These are phyloP conservation scores for Paracanthobrama guichenoti DNA, from an alignment of 2,113 vertebrate genomes.

Conservation along the genomic window DNA sequence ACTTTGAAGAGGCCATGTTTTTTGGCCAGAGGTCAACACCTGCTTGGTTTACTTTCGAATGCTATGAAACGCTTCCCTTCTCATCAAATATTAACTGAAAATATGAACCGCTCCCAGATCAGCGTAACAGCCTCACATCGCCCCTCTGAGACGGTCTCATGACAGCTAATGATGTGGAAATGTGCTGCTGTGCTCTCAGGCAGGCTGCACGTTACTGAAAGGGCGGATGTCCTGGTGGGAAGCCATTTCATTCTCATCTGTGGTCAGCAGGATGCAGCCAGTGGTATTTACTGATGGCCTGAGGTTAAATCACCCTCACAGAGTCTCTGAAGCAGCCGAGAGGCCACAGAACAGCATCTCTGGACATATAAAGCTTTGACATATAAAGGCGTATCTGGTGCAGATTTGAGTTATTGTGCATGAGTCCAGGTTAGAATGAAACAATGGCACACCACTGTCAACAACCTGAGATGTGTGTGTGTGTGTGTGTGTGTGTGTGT, in stretches of 20 bases:
- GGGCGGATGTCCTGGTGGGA: slow-evolving; percentile 58
- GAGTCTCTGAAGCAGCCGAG: slow-evolving; percentile 17
- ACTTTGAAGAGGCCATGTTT: too few species aligned
- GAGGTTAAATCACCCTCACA: slow-evolving; percentile 49
- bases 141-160: background rate
- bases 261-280: slow-evolving; percentile 48
- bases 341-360: background rate
- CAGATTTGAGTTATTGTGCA: slow-evolving; percentile 16
- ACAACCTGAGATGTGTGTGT: background rate
- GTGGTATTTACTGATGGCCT: slow-evolving; percentile 69
- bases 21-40: background rate
- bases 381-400: background rate
- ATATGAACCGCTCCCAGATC: slow-evolving; percentile 5
- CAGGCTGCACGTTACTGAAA: slow-evolving; percentile 64
- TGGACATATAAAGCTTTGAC: background rate
- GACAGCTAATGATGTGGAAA: slow-evolving; percentile 57
- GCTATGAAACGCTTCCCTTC: background rate
- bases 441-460: background rate
- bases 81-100: background rate
- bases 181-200: slow-evolving; percentile 55
- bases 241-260: slow-evolving; percentile 61
- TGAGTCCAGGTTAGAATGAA: background rate
- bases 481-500: too few species aligned
- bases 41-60: background rate
- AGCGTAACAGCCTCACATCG: background rate